Conservation (phyloP, 2,888 invertebrate genomes). For the Antheraea assamensis region DNA sequence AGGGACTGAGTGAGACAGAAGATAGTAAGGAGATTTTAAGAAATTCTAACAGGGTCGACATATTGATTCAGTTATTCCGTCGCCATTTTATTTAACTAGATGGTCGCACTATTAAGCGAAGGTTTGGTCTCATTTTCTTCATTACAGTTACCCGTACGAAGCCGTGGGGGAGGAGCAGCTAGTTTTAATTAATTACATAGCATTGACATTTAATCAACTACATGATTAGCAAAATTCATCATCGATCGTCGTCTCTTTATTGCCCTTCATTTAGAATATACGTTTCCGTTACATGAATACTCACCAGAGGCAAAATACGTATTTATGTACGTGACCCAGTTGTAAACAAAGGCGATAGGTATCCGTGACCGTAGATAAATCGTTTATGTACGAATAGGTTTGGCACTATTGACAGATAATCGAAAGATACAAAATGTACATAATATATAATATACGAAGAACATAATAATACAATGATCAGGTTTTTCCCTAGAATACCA, state of each 20-base stretch:
- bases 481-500: background rate
- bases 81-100: too few relatives aligned
- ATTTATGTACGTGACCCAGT: slow-evolving; percentile 60
- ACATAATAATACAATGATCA: background rate
- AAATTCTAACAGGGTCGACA: too few relatives aligned
- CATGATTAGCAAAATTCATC: background rate
- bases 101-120: too few relatives aligned
- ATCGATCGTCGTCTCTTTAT: background rate
- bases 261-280: background rate
- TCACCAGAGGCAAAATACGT: slow-evolving; percentile 39
- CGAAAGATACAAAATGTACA: background rate
- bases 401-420: slow-evolving; percentile 22
- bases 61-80: too few relatives aligned
- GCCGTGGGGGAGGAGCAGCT: too few relatives aligned
- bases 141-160: too few relatives aligned
- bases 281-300: background rate
- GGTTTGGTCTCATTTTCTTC: too few relatives aligned
- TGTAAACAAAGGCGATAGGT: slow-evolving; percentile 46
- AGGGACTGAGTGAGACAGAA: too few relatives aligned
- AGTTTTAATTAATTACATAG: too few relatives aligned
- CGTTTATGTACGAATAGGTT: slow-evolving; percentile 40
- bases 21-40: too few relatives aligned
- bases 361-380: slow-evolving; percentile 41
- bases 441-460: background rate
- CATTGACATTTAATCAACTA: too few relatives aligned